Evolutionary conservation across 1,140 invertebrate genomes (phyloP).

Genomic region (Drosophila mojavensis): DNA sequence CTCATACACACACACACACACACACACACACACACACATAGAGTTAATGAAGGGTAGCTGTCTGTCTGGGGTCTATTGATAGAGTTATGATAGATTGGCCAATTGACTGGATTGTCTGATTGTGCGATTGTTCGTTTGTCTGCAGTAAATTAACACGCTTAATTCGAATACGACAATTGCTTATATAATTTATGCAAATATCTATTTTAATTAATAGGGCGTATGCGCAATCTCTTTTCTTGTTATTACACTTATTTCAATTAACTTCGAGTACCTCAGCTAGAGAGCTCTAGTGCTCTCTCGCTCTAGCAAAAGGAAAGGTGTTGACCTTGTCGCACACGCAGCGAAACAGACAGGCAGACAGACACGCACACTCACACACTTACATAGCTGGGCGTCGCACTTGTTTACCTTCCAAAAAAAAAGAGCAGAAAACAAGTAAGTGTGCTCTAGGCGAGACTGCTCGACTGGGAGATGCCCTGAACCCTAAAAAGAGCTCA

Average conservation of each 20-base stretch:
- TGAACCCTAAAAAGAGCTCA: no score
- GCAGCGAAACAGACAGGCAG: slow-evolving; percentile 40
- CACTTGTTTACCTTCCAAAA: slow-evolving; percentile 62
- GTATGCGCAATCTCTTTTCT: slow-evolving; percentile 63
- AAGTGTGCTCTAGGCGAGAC: no score
- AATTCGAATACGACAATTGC: slow-evolving; percentile 35
- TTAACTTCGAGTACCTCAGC: slow-evolving; percentile 43
- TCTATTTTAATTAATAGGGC: slow-evolving; percentile 75
- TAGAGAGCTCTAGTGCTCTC: not conserved
- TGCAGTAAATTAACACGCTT: slow-evolving; percentile 35
- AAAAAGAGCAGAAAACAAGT: no score
- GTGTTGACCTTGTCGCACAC: slow-evolving; percentile 77
- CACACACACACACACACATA: slow-evolving; percentile 9
- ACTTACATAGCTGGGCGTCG: slow-evolving; percentile 44
- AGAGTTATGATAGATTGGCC: slow-evolving; percentile 29
- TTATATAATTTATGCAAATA: slow-evolving; percentile 71
- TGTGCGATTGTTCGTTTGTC: slow-evolving; percentile 27
- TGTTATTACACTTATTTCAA: slow-evolving; percentile 64
- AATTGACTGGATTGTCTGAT: slow-evolving; percentile 40
- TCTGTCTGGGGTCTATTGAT: slow-evolving; percentile 6
- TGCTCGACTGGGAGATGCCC: no score
- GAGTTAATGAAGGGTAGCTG: slow-evolving; percentile 37
- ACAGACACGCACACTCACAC: slow-evolving; percentile 9
- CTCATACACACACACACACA: not conserved
- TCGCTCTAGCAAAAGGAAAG: slow-evolving; percentile 65